Evolutionary conservation across 1,140 invertebrate species (phyloP).

Genomic region (Sycophila sp.): DNA sequence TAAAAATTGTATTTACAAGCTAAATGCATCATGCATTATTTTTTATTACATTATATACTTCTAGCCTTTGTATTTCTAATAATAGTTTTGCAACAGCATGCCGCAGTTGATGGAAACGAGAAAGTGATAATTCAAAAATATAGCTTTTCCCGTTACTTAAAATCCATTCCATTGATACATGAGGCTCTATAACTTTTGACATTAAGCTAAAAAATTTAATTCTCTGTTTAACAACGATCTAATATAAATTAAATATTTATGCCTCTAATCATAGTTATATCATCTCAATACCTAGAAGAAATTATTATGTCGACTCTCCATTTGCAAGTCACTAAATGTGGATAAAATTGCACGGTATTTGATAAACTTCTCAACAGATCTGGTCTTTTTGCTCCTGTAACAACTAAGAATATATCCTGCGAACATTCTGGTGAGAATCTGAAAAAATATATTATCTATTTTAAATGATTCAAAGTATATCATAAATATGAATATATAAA

Average conservation of each 20-base stretch:
- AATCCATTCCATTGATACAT: conserved; percentile 62
- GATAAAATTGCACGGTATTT: conserved; percentile 52
- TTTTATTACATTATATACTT: conserved; percentile 53
- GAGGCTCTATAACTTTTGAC: conserved; percentile 58
- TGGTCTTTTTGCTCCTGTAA: conserved; percentile 55
- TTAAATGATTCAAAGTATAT: conserved; percentile 14
- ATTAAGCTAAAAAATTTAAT: conserved; percentile 51
- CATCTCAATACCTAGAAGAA: conserved; percentile 58
- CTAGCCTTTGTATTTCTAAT: conserved; percentile 55
- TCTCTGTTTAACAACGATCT: no score
- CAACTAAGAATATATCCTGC: conserved; percentile 56
- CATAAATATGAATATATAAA: conserved; percentile 5
- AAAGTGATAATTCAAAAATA: conserved; percentile 58
- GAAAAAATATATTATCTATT: conserved; percentile 18
- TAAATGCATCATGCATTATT: conserved; percentile 23
- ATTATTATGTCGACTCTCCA: conserved; percentile 61
- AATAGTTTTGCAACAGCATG: conserved; percentile 58
- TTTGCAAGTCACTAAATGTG: conserved; percentile 53
- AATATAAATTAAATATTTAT: no score
- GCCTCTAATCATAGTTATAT: no score
- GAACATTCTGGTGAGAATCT: conserved; percentile 58
- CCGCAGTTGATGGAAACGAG: conserved; percentile 59
- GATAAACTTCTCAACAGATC: conserved; percentile 47
- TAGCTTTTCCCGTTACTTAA: conserved; percentile 53
- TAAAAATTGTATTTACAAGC: conserved; percentile 16